Percentiles rank a stretch among this genome's conserved stretches.
These are phyloP conservation scores for Drosophila elegans DNA, from an alignment of 1,140 invertebrate species.

Conservation along the genomic window DNA sequence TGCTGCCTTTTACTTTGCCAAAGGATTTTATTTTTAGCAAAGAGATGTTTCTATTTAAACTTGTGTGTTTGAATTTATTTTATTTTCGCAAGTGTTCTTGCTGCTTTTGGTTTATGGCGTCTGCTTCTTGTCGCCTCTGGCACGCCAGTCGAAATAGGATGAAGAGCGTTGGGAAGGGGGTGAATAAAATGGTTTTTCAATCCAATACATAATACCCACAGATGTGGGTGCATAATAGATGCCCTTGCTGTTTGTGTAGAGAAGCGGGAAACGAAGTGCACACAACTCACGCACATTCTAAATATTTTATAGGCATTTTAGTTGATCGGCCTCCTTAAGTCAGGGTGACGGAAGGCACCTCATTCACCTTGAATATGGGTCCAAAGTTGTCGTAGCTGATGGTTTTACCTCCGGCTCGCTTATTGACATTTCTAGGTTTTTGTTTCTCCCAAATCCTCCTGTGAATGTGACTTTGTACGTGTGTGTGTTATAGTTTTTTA, in stretches of 20 bases:
- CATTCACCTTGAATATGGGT: conserved; percentile 39
- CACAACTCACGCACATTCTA: conserved; percentile 34
- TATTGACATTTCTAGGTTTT: conserved; percentile 57
- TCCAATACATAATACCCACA: conserved; percentile 31
- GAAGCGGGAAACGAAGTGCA: conserved; percentile 42
- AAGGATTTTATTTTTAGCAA: conserved; percentile 54
- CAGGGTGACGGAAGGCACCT: conserved; percentile 36
- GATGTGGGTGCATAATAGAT: conserved; percentile 26
- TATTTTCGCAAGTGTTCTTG: conserved; percentile 27
- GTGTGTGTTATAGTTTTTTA: conserved; percentile 24
- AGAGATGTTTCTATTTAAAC: conserved; percentile 57
- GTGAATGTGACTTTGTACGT: background rate
- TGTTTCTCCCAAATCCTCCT: conserved; percentile 5
- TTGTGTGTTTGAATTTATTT: conserved; percentile 47
- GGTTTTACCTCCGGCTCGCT: conserved; percentile 27
- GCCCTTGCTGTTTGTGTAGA: conserved; percentile 34
- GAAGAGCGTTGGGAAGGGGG: conserved; percentile 10
- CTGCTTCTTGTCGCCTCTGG: conserved; percentile 18
- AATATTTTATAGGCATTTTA: conserved; percentile 48
- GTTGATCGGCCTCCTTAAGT: conserved; percentile 48
- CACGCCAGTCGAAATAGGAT: conserved; percentile 17
- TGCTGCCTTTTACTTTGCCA: conserved; percentile 4
- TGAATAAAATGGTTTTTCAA: conserved; percentile 53
- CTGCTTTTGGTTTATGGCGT: conserved; percentile 31
- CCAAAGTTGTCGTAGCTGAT: conserved; percentile 25